Conservation (phyloP, 2,797 vertebrate species). For the Pipistrellus kuhlii region DNA sequence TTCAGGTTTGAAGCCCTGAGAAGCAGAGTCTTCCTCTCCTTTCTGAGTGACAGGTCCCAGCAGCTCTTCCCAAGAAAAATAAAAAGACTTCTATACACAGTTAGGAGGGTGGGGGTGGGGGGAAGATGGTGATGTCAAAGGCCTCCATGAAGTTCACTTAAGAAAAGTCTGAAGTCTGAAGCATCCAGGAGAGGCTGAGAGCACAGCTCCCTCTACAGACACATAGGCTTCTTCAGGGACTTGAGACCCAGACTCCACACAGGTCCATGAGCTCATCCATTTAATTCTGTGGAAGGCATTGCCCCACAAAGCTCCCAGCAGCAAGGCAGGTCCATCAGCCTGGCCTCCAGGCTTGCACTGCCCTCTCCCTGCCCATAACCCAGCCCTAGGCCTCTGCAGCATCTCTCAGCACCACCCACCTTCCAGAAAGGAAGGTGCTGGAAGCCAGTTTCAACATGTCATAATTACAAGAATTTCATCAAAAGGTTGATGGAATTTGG, state of each 20-base stretch:
- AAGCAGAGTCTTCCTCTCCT: background rate
- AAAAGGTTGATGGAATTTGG: no score
- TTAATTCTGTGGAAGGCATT: background rate
- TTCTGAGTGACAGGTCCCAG: background rate
- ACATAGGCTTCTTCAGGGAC: no score
- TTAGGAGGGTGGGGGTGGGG: background rate
- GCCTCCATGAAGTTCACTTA: background rate
- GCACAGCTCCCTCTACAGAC: background rate
- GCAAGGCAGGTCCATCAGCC: background rate
- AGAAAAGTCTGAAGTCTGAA: background rate
- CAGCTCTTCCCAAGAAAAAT: background rate
- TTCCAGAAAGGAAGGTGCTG: background rate
- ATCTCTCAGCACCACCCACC: background rate
- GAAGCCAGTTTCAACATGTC: no score
- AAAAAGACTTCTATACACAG: background rate
- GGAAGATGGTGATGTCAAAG: background rate
- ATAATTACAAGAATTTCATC: no score
- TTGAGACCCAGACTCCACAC: background rate
- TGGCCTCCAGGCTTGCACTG: no score
- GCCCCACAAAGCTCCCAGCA: background rate
- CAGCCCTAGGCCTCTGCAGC: background rate
- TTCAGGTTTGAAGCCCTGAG: no score
- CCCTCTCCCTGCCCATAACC: background rate
- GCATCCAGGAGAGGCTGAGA: no score
- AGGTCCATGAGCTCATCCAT: background rate